Evolutionary conservation across 2,797 vertebrate species (phyloP).

Genomic region (Crenichthys baileyi): DNA sequence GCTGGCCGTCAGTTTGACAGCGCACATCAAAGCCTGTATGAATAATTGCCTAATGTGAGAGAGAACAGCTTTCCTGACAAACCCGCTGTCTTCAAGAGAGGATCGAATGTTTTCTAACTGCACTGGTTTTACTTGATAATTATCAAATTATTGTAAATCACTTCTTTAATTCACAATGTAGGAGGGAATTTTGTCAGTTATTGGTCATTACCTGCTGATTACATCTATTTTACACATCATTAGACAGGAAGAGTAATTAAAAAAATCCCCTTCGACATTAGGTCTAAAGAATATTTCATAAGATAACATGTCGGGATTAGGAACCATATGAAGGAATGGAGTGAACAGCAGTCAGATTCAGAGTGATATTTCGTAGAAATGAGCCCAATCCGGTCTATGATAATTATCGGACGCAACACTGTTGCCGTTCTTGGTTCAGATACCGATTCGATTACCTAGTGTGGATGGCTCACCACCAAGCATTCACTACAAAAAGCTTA

Average conservation of each 20-base stretch:
- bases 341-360: background rate
- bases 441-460: background rate
- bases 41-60: slow-evolving; percentile 71
- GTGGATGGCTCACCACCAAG: background rate
- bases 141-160: slow-evolving; percentile 40
- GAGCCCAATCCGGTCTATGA: too few relatives aligned
- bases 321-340: background rate
- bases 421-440: background rate
- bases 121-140: slow-evolving; percentile 41
- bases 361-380: background rate
- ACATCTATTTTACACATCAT: slow-evolving; percentile 22
- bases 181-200: slow-evolving; percentile 15
- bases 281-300: slow-evolving; percentile 63
- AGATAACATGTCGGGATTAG: slow-evolving; percentile 40
- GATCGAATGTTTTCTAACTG: slow-evolving; percentile 41
- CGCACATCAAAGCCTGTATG: slow-evolving; percentile 53
- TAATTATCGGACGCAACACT: background rate
- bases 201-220: slow-evolving; percentile 37
- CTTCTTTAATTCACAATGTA: slow-evolving; percentile 11
- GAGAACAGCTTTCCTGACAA: slow-evolving; percentile 48
- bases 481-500: background rate
- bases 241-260: slow-evolving; percentile 12
- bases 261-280: slow-evolving; percentile 15
- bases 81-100: slow-evolving; percentile 40
- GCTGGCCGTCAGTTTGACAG: slow-evolving; percentile 54